These are phyloP conservation scores for Chrysolophus pictus DNA, from an alignment of 2,797 vertebrate genomes.

Conservation along the genomic window DNA sequence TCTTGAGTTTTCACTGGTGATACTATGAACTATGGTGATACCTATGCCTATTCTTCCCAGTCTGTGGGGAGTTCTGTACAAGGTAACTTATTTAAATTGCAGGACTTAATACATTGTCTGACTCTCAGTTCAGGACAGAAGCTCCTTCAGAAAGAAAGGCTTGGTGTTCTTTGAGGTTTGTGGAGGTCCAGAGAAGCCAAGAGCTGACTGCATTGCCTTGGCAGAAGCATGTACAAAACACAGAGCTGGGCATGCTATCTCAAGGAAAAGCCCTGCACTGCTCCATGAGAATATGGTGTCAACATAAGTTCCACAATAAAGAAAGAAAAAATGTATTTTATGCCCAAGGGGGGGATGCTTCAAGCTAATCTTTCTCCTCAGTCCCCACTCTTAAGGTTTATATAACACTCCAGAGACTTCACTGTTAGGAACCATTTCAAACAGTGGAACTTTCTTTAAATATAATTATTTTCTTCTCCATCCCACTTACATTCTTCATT, in stretches of 20 bases:
- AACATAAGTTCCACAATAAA: background rate
- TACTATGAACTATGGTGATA: background rate
- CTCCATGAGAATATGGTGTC: conserved; percentile 19
- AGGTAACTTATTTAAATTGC: background rate
- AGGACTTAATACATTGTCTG: background rate
- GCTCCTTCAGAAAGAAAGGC: background rate
- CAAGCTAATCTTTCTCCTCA: conserved; percentile 22
- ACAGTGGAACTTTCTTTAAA: conserved; percentile 50
- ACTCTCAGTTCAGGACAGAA: background rate
- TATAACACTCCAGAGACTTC: conserved; percentile 14
- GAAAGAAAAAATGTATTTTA: conserved; percentile 49
- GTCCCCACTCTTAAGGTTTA: background rate
- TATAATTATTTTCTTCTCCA: background rate
- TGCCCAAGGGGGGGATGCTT: background rate
- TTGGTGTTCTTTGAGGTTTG: background rate
- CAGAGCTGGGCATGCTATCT: background rate
- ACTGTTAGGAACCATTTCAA: background rate
- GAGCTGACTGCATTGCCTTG: background rate
- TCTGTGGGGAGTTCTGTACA: background rate
- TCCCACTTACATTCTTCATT: background rate
- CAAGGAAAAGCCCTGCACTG: background rate
- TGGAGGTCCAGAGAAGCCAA: background rate
- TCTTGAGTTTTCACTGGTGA: background rate
- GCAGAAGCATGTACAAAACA: background rate
- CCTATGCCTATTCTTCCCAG: background rate